Evolutionary conservation across 2,888 invertebrate genomes (phyloP).

Genomic region (Stenodera caucasica): DNA sequence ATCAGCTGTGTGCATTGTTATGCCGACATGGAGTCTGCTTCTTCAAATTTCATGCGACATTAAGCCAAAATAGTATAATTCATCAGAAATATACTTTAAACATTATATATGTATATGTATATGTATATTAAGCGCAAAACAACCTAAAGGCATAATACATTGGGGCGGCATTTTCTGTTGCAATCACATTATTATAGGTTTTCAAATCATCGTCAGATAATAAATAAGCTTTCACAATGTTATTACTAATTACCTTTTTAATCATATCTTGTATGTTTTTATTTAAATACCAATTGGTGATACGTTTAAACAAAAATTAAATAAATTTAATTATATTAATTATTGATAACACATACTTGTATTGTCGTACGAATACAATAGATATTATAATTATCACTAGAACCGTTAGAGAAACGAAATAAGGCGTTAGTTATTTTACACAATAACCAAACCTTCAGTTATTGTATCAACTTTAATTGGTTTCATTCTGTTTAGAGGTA

Average conservation of each 20-base stretch:
- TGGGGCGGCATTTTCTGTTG: slow-evolving; percentile 22
- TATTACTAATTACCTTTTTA: slow-evolving; percentile 24
- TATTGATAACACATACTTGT: slow-evolving; percentile 4
- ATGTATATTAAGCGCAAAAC: slow-evolving; percentile 15
- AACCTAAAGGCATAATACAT: slow-evolving; percentile 9
- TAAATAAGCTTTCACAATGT: slow-evolving; percentile 26
- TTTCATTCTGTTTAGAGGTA: slow-evolving; percentile 13
- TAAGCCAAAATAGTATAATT: slow-evolving; percentile 56
- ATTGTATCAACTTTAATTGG: slow-evolving; percentile 14
- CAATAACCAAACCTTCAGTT: slow-evolving; percentile 13
- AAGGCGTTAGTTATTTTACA: slow-evolving; percentile 12
- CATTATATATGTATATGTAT: slow-evolving; percentile 25
- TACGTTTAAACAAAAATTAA: slow-evolving; percentile 5
- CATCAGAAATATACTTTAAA: slow-evolving; percentile 46
- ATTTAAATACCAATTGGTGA: not conserved
- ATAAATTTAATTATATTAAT: slow-evolving; percentile 8
- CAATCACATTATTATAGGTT: slow-evolving; percentile 26
- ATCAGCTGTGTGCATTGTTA: slow-evolving; percentile 53
- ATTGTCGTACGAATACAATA: slow-evolving; percentile 6
- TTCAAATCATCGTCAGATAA: slow-evolving; percentile 24
- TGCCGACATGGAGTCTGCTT: slow-evolving; percentile 53
- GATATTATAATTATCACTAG: slow-evolving; percentile 7
- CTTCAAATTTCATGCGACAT: slow-evolving; percentile 58
- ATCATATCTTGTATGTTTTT: slow-evolving; percentile 11
- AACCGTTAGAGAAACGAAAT: slow-evolving; percentile 11